These are phyloP conservation scores for Probaryconus sp. DNA, from an alignment of 1,140 invertebrate genomes.

Conservation along the genomic window DNA sequence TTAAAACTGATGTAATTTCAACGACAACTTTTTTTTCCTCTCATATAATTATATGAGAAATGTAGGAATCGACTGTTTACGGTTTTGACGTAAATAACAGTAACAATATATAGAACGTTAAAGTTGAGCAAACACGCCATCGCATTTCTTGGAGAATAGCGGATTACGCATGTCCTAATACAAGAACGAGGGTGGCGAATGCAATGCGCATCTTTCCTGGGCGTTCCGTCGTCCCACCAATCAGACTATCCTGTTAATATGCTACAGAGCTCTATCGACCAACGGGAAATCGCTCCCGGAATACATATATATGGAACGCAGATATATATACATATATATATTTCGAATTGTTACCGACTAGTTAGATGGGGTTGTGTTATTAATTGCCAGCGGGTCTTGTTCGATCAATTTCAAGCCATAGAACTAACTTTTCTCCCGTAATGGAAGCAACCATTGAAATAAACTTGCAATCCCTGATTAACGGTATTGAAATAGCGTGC, in stretches of 20 bases:
- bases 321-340: slow-evolving; percentile 43
- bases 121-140: slow-evolving; percentile 48
- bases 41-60: too few species aligned
- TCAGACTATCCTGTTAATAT: slow-evolving; percentile 51
- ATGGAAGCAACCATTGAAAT: slow-evolving; percentile 42
- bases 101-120: too few species aligned
- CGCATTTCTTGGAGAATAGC: slow-evolving; percentile 47
- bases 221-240: slow-evolving; percentile 70
- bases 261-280: slow-evolving; percentile 57
- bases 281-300: slow-evolving; percentile 50
- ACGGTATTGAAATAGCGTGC: slow-evolving; percentile 28
- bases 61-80: too few species aligned
- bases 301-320: too few species aligned
- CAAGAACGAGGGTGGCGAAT: slow-evolving; percentile 58
- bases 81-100: too few species aligned
- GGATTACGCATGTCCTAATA: slow-evolving; percentile 74
- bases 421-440: slow-evolving; percentile 43
- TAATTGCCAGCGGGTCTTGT: slow-evolving; percentile 50
- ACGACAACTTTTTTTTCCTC: too few species aligned
- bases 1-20: too few species aligned
- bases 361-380: slow-evolving; percentile 48
- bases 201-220: slow-evolving; percentile 78
- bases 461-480: slow-evolving; percentile 35
- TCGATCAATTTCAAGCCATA: slow-evolving; percentile 58
- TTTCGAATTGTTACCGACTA: slow-evolving; percentile 51